A percentile compares a stretch with the other conserved stretches of the same genome.
Evolutionary conservation across 2,113 vertebrate species (phyloP).

Genomic region (Cavia aperea): DNA sequence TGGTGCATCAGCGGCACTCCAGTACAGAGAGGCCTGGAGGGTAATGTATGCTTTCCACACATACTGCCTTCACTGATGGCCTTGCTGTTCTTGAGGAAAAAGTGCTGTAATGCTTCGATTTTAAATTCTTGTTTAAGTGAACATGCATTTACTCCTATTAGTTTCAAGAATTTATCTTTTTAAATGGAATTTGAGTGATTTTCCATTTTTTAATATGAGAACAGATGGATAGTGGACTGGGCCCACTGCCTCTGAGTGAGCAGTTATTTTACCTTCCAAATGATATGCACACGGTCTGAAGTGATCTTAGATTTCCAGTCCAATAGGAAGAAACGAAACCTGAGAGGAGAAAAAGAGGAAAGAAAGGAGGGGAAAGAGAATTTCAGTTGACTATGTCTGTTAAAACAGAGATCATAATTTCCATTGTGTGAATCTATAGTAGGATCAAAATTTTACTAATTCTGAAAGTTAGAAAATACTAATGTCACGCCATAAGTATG

Average conservation of each 20-base stretch:
- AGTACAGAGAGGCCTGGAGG: conserved; percentile 96
- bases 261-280: background rate
- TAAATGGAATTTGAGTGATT: background rate
- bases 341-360: background rate
- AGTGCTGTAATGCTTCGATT: background rate
- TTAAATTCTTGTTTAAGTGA: conserved; percentile 4
- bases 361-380: background rate
- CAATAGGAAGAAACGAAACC: background rate
- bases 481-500: background rate
- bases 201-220: background rate
- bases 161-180: conserved; percentile 14
- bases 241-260: background rate
- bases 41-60: conserved; percentile 71
- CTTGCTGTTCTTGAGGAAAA: background rate
- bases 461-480: background rate
- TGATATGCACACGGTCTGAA: background rate
- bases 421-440: background rate
- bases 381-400: background rate
- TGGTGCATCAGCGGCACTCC: conserved; percentile 99
- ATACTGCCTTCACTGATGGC: background rate
- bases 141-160: background rate
- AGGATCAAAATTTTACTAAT: background rate
- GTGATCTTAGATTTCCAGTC: background rate
- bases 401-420: conserved; percentile 7
- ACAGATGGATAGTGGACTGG: background rate